Evolutionary conservation across 2,888 invertebrate species (phyloP), one percentile per base, ranked within the genome.

Genomic region (Hartigia nigra): DNA sequence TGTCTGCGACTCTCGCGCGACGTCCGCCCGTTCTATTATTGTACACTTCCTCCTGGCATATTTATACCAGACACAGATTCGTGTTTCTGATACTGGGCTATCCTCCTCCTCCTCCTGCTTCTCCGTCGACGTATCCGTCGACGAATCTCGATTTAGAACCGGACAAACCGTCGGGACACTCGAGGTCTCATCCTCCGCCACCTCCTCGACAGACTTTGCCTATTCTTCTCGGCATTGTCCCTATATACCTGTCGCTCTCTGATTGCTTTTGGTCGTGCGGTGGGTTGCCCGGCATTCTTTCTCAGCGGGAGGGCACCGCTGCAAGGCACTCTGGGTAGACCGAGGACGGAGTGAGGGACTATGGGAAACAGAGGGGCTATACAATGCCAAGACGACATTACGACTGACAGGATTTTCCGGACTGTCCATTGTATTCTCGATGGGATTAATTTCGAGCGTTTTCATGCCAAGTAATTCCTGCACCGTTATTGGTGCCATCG

Each of bases 21-120:
- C 82, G 78, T 80, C 78, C 76, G 81, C 80, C 82, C 82, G 85
- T 86, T 87, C 89, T 88, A 88, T 89, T 88, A 89, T 87, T 86
- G 86, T 84, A 85, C 81, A 88, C 87, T 89, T 89, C 88, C 89
- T 88, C 84, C 86, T 86, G 84, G 86, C 86, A 86, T 88, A 88
- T 89, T 88, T 88, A 88, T 87, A 86, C 75, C 75, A 75, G 35
- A 34, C 37, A 83, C 81, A 83, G 83, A 85, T 84, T 84, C 83
- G 84, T 85, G 83, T 83, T 86, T 84, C 81, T 85, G 81, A 79
- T 81, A 72, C 72, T 23, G 55, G 55, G 55, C 55, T 55, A 77
- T 70, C 81, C 78, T 80, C 80, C 79, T 81, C 80, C 80, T 77
- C 77, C 74, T 76, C 76, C 79, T n/a, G n/a, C n/a, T n/a, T n/a